phyloP scores from a whole-genome alignment of 2,797 vertebrate genomes.

The Acridotheres tristis region DNA sequence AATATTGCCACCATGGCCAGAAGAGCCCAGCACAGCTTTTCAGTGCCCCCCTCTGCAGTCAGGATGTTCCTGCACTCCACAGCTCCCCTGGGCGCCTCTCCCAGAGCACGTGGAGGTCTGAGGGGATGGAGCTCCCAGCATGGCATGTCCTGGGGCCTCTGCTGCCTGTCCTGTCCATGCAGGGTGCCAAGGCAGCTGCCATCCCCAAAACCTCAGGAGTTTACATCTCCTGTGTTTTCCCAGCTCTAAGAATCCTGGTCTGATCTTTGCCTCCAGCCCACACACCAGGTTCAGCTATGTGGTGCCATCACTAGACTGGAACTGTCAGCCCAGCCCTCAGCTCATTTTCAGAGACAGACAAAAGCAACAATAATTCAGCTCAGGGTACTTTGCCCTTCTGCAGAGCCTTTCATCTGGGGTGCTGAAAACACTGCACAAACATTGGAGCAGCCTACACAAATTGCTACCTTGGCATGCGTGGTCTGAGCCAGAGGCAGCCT shows the following conservation, averaged over 20 bases:
- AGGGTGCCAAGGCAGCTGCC: not conserved
- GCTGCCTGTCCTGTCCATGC: rapidly evolving
- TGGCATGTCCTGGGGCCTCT: not conserved
- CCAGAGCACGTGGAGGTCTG: rapidly evolving
- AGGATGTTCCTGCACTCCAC: not conserved
- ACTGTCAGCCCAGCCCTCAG: not conserved
- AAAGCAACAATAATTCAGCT: not conserved
- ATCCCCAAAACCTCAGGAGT: not conserved
- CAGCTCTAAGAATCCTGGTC: not conserved
- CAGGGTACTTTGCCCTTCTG: not conserved
- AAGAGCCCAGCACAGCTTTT: not conserved
- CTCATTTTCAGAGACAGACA: not conserved
- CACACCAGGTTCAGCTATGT: not conserved
- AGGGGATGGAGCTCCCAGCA: not conserved
- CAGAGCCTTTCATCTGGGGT: slow-evolving; percentile 1
- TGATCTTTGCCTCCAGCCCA: not conserved
- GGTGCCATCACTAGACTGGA: not conserved
- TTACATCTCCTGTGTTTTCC: not conserved
- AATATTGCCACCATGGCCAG: not conserved
- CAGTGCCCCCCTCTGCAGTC: not conserved
- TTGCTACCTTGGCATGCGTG: not conserved
- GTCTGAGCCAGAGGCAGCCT: slow-evolving; percentile 22
- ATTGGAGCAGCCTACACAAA: slow-evolving; percentile 12
- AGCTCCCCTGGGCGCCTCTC: not conserved
- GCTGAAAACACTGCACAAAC: not conserved